Conservation (phyloP, 1,140 invertebrate species). For the Portunus trituberculatus region DNA sequence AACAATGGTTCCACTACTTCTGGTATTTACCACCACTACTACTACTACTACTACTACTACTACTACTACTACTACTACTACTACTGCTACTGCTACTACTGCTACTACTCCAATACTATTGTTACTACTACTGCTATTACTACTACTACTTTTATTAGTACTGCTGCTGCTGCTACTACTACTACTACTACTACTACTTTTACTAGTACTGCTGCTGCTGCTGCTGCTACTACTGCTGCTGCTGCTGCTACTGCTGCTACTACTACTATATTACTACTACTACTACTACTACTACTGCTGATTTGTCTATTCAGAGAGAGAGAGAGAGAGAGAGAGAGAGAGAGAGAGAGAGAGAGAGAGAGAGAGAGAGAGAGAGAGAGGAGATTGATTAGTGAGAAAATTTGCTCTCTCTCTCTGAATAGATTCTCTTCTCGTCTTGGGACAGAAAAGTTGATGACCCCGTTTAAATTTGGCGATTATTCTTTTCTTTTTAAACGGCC, state of each 20-base stretch:
- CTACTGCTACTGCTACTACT: neutral
- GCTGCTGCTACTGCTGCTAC: neutral
- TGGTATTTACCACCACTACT: neutral
- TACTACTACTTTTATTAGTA: neutral
- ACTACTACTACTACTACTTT: neutral
- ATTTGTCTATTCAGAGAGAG: neutral
- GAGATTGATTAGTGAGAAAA: no score
- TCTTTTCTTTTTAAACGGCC: no score
- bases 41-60: neutral
- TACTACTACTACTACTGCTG: no score
- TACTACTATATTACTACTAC: no score
- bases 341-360: constrained; percentile 37
- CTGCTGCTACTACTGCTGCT: no score
- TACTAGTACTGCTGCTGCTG: no score
- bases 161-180: neutral
- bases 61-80: constrained; percentile 10
- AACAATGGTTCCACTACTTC: neutral
- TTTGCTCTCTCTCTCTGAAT: no score
- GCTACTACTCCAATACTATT: neutral
- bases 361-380: neutral
- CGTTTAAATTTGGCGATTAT: no score
- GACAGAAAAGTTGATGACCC: no score
- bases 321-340: constrained; percentile 41
- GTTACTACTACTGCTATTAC: neutral
- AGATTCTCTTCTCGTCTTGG: no score